Base-by-base conservation (phyloP, 2,797 vertebrate species). In the Esox lucius region DNA sequence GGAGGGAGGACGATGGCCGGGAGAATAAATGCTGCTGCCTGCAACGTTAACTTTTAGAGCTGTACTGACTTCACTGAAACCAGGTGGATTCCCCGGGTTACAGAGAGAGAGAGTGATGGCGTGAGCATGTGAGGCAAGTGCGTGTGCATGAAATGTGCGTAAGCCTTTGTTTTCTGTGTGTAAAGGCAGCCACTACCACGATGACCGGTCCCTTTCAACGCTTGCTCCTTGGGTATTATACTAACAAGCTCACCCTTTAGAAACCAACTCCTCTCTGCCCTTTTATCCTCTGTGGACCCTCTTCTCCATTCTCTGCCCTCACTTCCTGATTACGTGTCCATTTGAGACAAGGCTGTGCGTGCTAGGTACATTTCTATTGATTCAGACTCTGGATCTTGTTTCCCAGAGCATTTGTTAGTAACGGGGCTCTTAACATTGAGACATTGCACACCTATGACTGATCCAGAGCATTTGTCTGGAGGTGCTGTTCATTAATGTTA, bases 241-340 rank as follows among this genome's bases (percentile, higher is more conserved):
- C 73, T 81, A 84, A 86, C 80, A 82, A 87, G 76, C 76, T 83
- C 70, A 84, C 80, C 76, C 76, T 87, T 81, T 59, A 46, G 39
- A 68, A 65, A 49, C 78, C 35, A 19, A 68, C n/a, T 28, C 73
- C 19, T 76, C 72, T 59, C n/a, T 76, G 68, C 70, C 74, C 75
- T 87, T 78, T 77, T 19, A 71, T 76, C 70, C n/a, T 70, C 64
- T 75, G 26, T 4, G 68, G 72, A 73, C 75, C 69, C 72, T 71
- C 85, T 70, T 59, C 51, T 53, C 66, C 42, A 35, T 26, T 73
- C 35, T 33, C 59, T 22, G 5, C 48, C 28, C 48, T 33, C 69
- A 3, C 49, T 13, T 42, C 26, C 16, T 35, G 68, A 76, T 80
- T 78, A 79, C 65, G 81, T 72, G 75, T 80, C 65, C 53, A 33